Conservation (phyloP, 2,113 vertebrate genomes). For the Chlorocebus sabaeus region DNA sequence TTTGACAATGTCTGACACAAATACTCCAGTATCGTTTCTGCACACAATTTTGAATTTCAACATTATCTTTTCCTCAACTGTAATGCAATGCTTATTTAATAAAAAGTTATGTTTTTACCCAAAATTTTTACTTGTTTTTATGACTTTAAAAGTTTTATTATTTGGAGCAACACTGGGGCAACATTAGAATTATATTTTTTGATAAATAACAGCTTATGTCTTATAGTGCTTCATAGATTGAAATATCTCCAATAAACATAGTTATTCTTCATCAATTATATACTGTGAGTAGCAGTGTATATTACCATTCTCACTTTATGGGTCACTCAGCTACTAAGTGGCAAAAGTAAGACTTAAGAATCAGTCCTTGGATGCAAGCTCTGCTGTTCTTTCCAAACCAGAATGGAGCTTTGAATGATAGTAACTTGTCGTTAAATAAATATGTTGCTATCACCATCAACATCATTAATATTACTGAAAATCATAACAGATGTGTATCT, state of each 20-base stretch:
- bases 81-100: neutral
- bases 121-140: neutral
- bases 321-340: neutral
- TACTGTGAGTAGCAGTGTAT: neutral
- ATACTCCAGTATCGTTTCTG: conserved; percentile 96
- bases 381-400: neutral
- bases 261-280: neutral
- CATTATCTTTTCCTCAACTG: neutral
- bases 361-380: neutral
- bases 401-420: neutral
- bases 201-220: neutral
- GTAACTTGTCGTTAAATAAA: neutral
- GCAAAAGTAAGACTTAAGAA: neutral
- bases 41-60: conserved; percentile 44
- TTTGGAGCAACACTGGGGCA: neutral
- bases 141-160: neutral
- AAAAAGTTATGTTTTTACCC: neutral
- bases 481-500: neutral
- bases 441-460: neutral
- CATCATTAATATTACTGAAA: neutral
- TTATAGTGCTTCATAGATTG: neutral
- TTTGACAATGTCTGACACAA: conserved; percentile 97
- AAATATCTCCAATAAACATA: neutral
- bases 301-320: neutral
- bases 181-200: neutral